Percentiles rank a stretch among this genome's conserved stretches.
These are phyloP conservation scores for Leucopsar rothschildi DNA, from an alignment of 2,113 vertebrate genomes.

Conservation along the genomic window DNA sequence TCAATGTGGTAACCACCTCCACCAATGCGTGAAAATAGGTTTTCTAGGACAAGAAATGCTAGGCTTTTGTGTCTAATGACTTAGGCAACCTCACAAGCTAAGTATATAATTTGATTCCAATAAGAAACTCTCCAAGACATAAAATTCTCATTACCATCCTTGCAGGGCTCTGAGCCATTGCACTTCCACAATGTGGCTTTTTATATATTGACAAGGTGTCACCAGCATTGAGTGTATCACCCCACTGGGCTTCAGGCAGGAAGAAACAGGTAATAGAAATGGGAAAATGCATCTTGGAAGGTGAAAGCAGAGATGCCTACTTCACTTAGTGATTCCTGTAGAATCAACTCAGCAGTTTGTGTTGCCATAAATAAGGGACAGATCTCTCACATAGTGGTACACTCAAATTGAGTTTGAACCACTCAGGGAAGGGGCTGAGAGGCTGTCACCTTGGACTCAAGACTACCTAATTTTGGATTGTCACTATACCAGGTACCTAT, in stretches of 20 bases:
- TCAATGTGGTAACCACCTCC: background rate
- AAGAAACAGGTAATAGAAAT: background rate
- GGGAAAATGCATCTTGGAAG: background rate
- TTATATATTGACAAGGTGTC: constrained; percentile 26
- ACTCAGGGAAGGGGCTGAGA: background rate
- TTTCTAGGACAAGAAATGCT: constrained; percentile 15
- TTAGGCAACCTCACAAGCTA: background rate
- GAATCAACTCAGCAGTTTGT: background rate
- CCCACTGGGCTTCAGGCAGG: background rate
- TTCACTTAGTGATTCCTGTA: background rate
- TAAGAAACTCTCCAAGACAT: constrained; percentile 18
- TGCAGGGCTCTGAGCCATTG: background rate
- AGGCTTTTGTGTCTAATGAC: background rate
- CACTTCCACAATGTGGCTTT: background rate
- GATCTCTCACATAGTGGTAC: background rate
- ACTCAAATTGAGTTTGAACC: background rate
- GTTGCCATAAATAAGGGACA: background rate
- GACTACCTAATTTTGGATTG: background rate
- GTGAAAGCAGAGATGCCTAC: background rate
- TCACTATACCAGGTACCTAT: background rate
- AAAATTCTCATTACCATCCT: constrained; percentile 29
- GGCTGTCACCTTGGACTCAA: background rate
- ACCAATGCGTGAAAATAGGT: background rate
- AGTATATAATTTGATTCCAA: constrained; percentile 35
- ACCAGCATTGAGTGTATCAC: background rate